Conservation (phyloP, 2,113 vertebrate species). For the Aptenodytes patagonicus region DNA sequence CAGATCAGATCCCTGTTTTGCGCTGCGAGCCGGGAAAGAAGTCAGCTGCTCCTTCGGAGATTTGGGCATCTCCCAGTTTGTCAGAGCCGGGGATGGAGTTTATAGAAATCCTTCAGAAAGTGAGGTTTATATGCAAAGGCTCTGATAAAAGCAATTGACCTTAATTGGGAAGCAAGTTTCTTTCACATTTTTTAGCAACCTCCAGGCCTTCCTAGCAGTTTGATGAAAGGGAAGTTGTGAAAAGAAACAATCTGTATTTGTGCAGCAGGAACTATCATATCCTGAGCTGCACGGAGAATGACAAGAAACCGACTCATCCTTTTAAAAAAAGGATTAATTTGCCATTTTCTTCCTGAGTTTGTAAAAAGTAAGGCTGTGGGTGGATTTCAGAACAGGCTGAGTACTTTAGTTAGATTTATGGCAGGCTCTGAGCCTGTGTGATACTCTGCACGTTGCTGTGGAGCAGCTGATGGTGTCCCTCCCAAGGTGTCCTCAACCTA, state of each 20-base stretch:
- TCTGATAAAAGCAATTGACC: constrained; percentile 52
- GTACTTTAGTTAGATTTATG: neutral
- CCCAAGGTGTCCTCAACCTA: neutral
- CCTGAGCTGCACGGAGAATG: neutral
- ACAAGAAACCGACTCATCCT: constrained; percentile 45
- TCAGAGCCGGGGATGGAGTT: constrained; percentile 44
- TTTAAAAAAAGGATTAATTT: constrained; percentile 50
- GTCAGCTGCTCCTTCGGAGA: constrained; percentile 45
- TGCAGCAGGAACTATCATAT: constrained; percentile 45
- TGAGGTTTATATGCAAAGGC: constrained; percentile 45
- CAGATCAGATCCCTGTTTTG: constrained; percentile 70
- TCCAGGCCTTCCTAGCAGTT: constrained; percentile 39
- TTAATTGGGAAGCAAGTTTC: constrained; percentile 55
- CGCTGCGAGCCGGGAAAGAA: constrained; percentile 1
- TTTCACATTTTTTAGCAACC: constrained; percentile 54
- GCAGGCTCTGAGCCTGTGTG: neutral
- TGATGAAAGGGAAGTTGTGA: constrained; percentile 51
- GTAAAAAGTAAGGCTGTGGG: constrained; percentile 32
- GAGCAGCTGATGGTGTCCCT: neutral
- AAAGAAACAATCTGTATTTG: constrained; percentile 53
- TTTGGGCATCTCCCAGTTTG: constrained; percentile 55
- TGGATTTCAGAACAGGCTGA: constrained; percentile 34
- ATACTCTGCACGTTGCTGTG: neutral
- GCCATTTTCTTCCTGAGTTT: constrained; percentile 14
- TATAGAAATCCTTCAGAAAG: constrained; percentile 55